Evolutionary conservation across 2,797 vertebrate genomes (phyloP), one percentile per base, ranked within the genome.

Genomic region (Perdix hodgsoniae): DNA sequence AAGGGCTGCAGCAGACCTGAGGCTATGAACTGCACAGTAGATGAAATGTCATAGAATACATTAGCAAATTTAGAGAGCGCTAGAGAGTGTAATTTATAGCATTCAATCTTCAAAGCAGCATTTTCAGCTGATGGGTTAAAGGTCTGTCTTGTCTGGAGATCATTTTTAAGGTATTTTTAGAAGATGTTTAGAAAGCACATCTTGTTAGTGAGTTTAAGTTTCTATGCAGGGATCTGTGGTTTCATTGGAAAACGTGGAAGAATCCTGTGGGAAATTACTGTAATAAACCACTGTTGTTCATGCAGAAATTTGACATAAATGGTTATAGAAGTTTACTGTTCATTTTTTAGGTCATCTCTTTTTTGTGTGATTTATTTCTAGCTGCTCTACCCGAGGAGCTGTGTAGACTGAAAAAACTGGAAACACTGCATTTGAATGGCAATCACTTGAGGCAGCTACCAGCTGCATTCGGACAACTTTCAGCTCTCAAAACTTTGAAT

Each of bases 391-490:
- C 99, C 5, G 92, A 97, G 91, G 99, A 99, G 64, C 97, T 99
- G 39, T 98, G 98, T 73, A 99, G 98, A 83, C 97, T 99, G 96
- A 99, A 99, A 98, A 99, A 99, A 96, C 97, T 99, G 95, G 99
- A 99, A 97, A 98, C 98, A 7, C 97, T 99, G 73, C 98, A 98
- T 81, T 97, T 99, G 74, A 99, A 98, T 75, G 98, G 98, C 86
- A 99, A 99, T 97, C 98, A 97, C 59, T 97, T 99, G 91, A 98
- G 97, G 78, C 97, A 98, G 77, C 96, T 99, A 12, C 99, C 99
- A 0, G 85, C 98, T 26, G 90, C 98, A 0, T 82, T 99, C 97
- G 98, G 98, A 75, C 98, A 99, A 83, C 98, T 99, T 39, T 97
- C 97, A 3, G 98, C 99, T 49, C 97, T 99, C 81, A 98, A 99